Evolutionary conservation across 2,797 vertebrate genomes (phyloP).

Genomic region (Chiloscyllium punctatum): DNA sequence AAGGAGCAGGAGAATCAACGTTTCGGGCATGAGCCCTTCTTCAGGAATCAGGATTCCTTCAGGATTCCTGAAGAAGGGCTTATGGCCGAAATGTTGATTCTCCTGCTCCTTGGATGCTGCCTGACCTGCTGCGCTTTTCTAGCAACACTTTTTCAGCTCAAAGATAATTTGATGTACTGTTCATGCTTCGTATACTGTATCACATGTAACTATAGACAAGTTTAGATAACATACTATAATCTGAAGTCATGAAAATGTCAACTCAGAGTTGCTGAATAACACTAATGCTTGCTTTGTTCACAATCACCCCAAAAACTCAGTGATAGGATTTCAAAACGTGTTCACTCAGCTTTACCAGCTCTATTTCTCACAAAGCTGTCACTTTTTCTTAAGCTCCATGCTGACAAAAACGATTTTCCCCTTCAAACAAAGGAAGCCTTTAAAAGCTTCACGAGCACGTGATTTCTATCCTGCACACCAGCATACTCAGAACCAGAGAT

Average conservation of each 20-base stretch:
- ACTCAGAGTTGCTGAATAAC: not conserved
- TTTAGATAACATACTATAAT: not conserved
- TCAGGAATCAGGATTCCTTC: too few species aligned
- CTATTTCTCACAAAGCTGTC: not conserved
- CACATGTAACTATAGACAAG: not conserved
- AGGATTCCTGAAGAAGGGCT: too few species aligned
- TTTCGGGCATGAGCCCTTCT: too few species aligned
- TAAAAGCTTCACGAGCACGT: not conserved
- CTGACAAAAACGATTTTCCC: not conserved
- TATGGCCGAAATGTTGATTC: too few species aligned
- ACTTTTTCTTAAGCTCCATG: not conserved
- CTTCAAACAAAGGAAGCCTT: not conserved
- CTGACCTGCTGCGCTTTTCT: too few species aligned
- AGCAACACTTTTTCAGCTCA: not conserved
- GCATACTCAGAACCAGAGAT: not conserved
- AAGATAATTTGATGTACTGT: not conserved
- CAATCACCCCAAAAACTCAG: not conserved
- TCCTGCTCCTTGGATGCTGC: too few species aligned
- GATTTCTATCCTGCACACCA: not conserved
- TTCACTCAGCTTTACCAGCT: not conserved
- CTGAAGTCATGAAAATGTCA: not conserved
- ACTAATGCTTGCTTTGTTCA: not conserved
- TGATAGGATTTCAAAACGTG: not conserved
- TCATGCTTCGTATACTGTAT: not conserved
- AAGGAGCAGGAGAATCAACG: too few species aligned